Evolutionary conservation across 92 coral and sea anemone genomes (phyloP).

Genomic region (Phenganax stokvisi): DNA sequence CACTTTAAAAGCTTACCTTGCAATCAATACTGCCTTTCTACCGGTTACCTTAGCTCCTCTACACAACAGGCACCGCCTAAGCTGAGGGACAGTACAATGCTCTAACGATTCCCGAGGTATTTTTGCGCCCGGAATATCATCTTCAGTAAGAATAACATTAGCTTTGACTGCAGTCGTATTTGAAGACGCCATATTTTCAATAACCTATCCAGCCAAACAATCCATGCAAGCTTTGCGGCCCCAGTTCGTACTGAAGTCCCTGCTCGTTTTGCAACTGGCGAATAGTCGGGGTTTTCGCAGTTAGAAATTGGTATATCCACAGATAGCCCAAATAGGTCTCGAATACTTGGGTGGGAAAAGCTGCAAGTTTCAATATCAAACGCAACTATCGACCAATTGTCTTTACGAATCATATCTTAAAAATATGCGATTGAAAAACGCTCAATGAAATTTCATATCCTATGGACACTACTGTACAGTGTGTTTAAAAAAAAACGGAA

Average conservation of each 20-base stretch:
- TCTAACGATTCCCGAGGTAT: slow-evolving; percentile 25
- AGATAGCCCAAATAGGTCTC: too few relatives aligned
- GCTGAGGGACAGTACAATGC: slow-evolving; percentile 29
- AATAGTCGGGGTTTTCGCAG: not conserved
- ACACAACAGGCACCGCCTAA: slow-evolving; percentile 29
- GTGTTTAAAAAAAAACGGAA: too few relatives aligned
- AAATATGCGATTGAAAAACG: too few relatives aligned
- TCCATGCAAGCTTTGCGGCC: slow-evolving; percentile 11
- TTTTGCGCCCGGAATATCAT: slow-evolving; percentile 50
- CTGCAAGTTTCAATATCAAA: too few relatives aligned
- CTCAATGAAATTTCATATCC: too few relatives aligned
- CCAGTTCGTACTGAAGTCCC: slow-evolving; percentile 10
- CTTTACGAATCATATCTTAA: too few relatives aligned
- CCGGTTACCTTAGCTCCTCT: slow-evolving; percentile 36
- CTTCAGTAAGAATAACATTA: slow-evolving; percentile 41
- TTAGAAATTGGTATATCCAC: too few relatives aligned
- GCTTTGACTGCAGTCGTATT: not conserved
- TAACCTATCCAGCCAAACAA: slow-evolving; percentile 26
- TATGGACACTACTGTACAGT: too few relatives aligned
- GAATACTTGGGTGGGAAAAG: too few relatives aligned
- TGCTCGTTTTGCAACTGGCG: slow-evolving; percentile 39
- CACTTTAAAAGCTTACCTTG: not conserved
- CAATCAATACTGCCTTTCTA: slow-evolving; percentile 12
- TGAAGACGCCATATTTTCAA: not conserved
- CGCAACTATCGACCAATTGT: too few relatives aligned